Percentiles rank a stretch among this genome's conserved stretches.
These are phyloP conservation scores for Zhengitettix transpicula DNA, from an alignment of 2,888 invertebrate genomes.

Conservation along the genomic window DNA sequence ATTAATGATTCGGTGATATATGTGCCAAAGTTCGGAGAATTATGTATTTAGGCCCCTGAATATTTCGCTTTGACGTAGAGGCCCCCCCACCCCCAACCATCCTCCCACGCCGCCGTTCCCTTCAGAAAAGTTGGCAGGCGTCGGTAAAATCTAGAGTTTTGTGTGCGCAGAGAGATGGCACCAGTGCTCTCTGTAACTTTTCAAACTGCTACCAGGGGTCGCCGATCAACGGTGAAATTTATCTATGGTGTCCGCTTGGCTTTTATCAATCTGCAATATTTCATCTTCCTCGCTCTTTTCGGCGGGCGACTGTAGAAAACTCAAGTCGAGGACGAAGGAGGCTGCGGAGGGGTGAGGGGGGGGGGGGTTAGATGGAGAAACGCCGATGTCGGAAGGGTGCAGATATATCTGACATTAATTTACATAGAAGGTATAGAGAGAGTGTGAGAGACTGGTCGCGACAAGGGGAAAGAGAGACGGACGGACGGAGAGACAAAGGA, in stretches of 20 bases:
- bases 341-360: not conserved
- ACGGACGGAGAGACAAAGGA: not conserved
- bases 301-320: not conserved
- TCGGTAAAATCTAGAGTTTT: conserved; percentile 5
- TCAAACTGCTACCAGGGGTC: conserved; percentile 1
- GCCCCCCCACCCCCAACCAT: not conserved
- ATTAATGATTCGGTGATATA: conserved; percentile 11
- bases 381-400: not conserved
- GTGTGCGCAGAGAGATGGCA: not conserved
- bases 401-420: not conserved
- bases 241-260: conserved; percentile 10
- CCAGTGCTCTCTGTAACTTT: conserved; percentile 5
- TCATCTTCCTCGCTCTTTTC: conserved; percentile 2
- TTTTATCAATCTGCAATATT: conserved; percentile 13
- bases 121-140: conserved; percentile 9
- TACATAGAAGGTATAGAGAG: not conserved
- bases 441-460: not conserved
- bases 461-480: not conserved
- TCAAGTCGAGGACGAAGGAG: not conserved
- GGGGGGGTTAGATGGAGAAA: not conserved
- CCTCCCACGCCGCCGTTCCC: not conserved
- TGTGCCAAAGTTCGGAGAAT: not conserved
- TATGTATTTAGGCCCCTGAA: not conserved
- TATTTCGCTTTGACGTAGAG: not conserved
- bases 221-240: conserved; percentile 1